Base-by-base conservation (phyloP, 2,888 invertebrate species). In the Trichacis sp. region DNA sequence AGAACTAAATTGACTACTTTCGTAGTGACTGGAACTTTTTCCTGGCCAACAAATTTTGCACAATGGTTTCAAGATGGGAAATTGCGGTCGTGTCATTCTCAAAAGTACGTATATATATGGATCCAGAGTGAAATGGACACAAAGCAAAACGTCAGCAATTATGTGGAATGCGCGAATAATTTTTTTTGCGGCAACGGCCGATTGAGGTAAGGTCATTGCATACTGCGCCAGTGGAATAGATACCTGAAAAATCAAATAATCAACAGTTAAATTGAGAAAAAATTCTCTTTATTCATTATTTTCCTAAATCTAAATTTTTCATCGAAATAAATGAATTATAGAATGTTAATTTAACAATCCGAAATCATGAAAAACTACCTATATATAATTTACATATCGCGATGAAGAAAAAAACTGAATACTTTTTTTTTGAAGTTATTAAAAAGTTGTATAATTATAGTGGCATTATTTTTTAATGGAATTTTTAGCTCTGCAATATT, bases 21-120 rank as follows among this genome's bases (percentile, higher is more conserved):
- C 79, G 54, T 80, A 83, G 0, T 83, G 83, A 56, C 76, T 78
- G 0, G 75, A 72, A 69, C 82, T 83, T 57, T 77, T 69, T 1
- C 56, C 74, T 3, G 82, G 79, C 76, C 81, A 79, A 18, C 84
- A 84, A 49, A 79, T 69, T 3, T 71, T 77, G 61, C 84, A 84
- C 1, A 84, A 66, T 1, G 81, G 80, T 60, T 84, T 84, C 19
- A 83, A 53, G 15, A 84, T 52, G 3, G 76, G 73, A 67, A 84
- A 79, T 65, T 78, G 70, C 12, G 81, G 80, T 15, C 80, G 73
- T 2, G 77, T 78, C 76, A 81, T 77, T 60, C 92, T 88, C 82
- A 92, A 88, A 20, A 94, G 86, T 48, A 94, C 94, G 84, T 94
- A 95, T 54, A 94, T 89, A 74, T 92, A 92, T 1, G 95, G 95